Conservation (phyloP, 1,140 invertebrate genomes). For the Drosophila pruinosa region DNA sequence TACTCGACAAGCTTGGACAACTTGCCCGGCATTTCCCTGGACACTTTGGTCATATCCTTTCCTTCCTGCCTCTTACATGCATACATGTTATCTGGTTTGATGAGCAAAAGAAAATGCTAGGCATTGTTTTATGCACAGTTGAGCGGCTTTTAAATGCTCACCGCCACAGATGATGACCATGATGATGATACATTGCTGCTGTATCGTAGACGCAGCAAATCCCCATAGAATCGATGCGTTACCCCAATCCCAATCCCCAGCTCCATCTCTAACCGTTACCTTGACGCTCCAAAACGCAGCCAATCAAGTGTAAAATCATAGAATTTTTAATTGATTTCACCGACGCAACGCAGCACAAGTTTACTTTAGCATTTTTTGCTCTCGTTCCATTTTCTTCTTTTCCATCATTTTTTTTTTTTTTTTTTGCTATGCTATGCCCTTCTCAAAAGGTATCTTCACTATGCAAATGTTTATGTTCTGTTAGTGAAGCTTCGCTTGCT, state of each 20-base stretch:
- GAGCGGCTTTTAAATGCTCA: conserved; percentile 31
- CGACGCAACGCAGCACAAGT: conserved; percentile 45
- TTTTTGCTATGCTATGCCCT: background rate
- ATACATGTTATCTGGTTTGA: background rate
- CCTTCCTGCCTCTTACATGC: background rate
- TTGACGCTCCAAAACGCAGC: conserved; percentile 66
- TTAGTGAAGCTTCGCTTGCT: no score
- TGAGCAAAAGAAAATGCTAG: background rate
- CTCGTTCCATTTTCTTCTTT: background rate
- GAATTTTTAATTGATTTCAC: conserved; percentile 77
- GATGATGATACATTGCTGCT: background rate
- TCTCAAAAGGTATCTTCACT: background rate
- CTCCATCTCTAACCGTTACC: conserved; percentile 60
- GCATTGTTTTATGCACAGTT: conserved; percentile 13
- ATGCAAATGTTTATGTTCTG: no score
- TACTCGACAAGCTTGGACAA: background rate
- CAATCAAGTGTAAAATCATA: conserved; percentile 79
- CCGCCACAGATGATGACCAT: background rate
- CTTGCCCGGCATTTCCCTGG: background rate
- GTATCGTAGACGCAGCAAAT: conserved; percentile 11
- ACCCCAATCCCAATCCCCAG: background rate
- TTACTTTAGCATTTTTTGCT: conserved; percentile 20
- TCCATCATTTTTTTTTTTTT: background rate
- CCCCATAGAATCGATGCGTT: background rate
- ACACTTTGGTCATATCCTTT: conserved; percentile 4